Conservation (phyloP, 2,888 invertebrate genomes). For the Protophormia terraenovae region DNA sequence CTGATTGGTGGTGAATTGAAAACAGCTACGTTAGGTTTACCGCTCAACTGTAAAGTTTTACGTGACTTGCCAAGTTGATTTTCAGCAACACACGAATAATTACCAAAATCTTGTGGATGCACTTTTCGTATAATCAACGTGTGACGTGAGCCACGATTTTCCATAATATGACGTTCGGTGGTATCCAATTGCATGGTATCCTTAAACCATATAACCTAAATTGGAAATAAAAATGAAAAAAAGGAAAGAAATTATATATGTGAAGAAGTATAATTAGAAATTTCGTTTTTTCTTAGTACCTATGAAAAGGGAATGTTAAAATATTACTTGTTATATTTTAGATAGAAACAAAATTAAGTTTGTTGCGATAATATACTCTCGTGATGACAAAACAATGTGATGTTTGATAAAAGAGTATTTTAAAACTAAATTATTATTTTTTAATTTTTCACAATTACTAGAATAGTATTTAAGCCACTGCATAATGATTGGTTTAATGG, state of each 20-base stretch:
- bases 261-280: constrained; percentile 3
- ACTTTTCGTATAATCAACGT: constrained; percentile 87
- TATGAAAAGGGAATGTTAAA: too few species aligned
- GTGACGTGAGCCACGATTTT: constrained; percentile 85
- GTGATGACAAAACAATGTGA: neutral
- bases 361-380: neutral
- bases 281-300: neutral
- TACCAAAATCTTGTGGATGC: constrained; percentile 86
- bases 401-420: neutral
- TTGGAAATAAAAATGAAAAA: constrained; percentile 14
- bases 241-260: constrained; percentile 6
- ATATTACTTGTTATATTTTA: too few species aligned
- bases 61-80: constrained; percentile 86
- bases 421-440: neutral
- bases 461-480: too few species aligned
- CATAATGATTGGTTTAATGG: too few species aligned
- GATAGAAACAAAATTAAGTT: neutral
- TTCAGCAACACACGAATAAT: constrained; percentile 87
- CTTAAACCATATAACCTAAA: constrained; percentile 86
- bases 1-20: constrained; percentile 85
- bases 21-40: constrained; percentile 85
- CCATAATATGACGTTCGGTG: constrained; percentile 86
- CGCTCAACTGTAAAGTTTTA: constrained; percentile 86
- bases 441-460: neutral
- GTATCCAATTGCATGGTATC: constrained; percentile 87